Percentiles rank a stretch among this genome's conserved stretches.
These are phyloP conservation scores for Ecdyonurus torrentis DNA, from an alignment of 2,888 invertebrate species.

Conservation along the genomic window DNA sequence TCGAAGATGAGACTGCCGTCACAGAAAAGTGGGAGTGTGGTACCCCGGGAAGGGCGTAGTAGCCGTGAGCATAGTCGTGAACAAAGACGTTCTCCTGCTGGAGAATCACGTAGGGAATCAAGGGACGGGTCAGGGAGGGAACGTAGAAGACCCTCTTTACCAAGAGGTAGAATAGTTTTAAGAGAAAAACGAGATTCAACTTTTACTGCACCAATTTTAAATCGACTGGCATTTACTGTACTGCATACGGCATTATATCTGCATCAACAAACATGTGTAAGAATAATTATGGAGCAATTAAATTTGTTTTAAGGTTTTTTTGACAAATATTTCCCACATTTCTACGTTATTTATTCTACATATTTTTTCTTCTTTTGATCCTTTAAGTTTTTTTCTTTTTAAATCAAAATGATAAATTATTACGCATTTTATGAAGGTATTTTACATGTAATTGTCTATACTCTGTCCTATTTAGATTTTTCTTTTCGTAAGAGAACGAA, in stretches of 20 bases:
- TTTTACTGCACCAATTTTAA: neutral
- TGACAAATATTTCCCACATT: no score
- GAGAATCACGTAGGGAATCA: neutral
- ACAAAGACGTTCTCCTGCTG: neutral
- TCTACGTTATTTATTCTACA: no score
- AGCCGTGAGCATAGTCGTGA: neutral
- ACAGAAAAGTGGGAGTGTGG: neutral
- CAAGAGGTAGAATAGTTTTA: neutral
- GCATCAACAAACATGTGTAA: neutral
- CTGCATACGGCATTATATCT: neutral
- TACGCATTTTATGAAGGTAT: no score
- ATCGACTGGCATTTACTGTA: neutral
- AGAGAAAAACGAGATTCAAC: neutral
- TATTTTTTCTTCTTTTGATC: no score
- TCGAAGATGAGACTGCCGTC: neutral
- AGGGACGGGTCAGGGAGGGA: neutral
- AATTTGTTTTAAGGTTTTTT: no score
- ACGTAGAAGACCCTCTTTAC: neutral
- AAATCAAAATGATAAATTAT: no score
- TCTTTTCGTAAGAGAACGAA: no score
- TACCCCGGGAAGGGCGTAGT: neutral
- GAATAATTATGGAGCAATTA: no score
- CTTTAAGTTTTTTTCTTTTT: no score
- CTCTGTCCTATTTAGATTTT: no score
- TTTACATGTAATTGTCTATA: no score